Evolutionary conservation across 2,888 invertebrate genomes (phyloP).

Genomic region (Nomada fabriciana): DNA sequence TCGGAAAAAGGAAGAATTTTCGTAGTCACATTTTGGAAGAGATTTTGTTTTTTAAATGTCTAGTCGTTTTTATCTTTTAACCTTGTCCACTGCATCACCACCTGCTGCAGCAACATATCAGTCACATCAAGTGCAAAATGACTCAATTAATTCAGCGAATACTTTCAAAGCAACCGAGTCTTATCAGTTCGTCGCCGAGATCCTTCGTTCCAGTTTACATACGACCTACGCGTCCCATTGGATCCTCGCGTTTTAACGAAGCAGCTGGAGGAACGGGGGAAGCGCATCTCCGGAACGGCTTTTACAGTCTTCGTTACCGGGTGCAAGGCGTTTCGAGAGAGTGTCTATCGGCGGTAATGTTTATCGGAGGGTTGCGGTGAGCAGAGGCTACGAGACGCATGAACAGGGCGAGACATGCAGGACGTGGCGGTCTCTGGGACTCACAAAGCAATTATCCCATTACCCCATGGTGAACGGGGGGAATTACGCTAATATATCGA

Average conservation of each 20-base stretch:
- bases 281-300: background rate
- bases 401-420: conserved; percentile 52
- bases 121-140: background rate
- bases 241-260: conserved; percentile 3
- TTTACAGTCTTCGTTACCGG: conserved; percentile 34
- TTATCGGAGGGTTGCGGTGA: conserved; percentile 38
- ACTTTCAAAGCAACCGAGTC: background rate
- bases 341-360: conserved; percentile 48
- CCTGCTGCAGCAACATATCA: background rate
- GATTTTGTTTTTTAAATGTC: too few species aligned
- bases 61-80: too few species aligned
- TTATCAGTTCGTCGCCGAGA: background rate
- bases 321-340: conserved; percentile 50
- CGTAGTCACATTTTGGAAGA: background rate
- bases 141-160: conserved; percentile 13
- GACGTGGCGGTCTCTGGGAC: conserved; percentile 61
- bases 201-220: background rate
- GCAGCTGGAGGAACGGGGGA: conserved; percentile 3
- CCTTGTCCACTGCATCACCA: too few species aligned
- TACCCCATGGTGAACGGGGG: conserved; percentile 64
- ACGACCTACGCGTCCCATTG: background rate
- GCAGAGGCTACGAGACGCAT: conserved; percentile 45
- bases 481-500: conserved; percentile 77
- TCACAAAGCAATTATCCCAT: conserved; percentile 77
- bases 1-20: background rate